A percentile compares a stretch with the other conserved stretches of the same genome.
These are phyloP conservation scores for Rhorus exstirpatorius DNA, from an alignment of 2,888 invertebrate species.

Conservation along the genomic window DNA sequence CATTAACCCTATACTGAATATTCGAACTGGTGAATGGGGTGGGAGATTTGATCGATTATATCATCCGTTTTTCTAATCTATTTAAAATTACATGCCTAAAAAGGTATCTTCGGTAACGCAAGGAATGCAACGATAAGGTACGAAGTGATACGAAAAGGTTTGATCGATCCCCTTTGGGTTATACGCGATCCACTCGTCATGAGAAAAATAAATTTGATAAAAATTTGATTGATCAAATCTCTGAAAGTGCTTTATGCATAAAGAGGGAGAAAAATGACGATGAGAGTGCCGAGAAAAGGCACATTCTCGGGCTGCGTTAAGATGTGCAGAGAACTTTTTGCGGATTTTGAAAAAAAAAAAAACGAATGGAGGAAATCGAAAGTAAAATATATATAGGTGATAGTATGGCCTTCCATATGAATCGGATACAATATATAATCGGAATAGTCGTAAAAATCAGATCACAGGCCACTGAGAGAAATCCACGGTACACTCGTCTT, in stretches of 20 bases:
- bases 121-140: background rate
- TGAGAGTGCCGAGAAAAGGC: background rate
- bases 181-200: background rate
- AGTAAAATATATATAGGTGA: slow-evolving; percentile 27
- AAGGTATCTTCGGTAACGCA: background rate
- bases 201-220: slow-evolving; percentile 19
- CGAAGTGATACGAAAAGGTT: slow-evolving; percentile 3
- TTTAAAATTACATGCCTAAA: background rate
- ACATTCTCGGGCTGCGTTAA: slow-evolving; percentile 55
- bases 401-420: slow-evolving; percentile 35
- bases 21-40: background rate
- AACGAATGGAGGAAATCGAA: slow-evolving; percentile 2
- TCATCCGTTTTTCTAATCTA: background rate
- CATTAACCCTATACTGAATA: background rate
- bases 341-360: background rate
- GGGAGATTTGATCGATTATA: slow-evolving; percentile 5
- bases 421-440: slow-evolving; percentile 20
- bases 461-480: slow-evolving; percentile 15
- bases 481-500: background rate
- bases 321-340: slow-evolving; percentile 43
- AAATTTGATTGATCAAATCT: slow-evolving; percentile 55
- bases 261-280: background rate
- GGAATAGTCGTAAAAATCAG: slow-evolving; percentile 56
- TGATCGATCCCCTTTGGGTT: background rate
- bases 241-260: slow-evolving; percentile 16